Conservation (phyloP, 2,797 vertebrate species). For the Tenualosa thibaudeaui region DNA sequence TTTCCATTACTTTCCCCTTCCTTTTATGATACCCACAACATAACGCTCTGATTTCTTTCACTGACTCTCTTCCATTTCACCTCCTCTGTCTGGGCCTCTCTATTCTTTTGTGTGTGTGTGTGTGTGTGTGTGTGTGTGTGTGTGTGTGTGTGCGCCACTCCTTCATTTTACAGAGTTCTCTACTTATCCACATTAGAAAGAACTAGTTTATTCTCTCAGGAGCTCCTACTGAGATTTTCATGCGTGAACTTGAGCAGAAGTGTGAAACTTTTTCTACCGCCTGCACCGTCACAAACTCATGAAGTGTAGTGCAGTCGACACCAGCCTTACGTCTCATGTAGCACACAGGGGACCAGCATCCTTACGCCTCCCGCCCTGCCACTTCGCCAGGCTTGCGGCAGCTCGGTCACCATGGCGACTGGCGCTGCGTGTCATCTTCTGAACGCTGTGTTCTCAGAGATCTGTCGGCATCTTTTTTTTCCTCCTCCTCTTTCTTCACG, state of each 20-base stretch:
- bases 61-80: neutral
- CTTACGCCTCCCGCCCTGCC: neutral
- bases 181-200: neutral
- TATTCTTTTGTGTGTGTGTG: neutral
- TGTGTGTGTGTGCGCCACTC: neutral
- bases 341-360: neutral
- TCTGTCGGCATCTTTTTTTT: constrained; percentile 11
- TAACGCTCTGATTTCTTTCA: neutral
- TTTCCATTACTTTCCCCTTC: neutral
- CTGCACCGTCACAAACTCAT: neutral
- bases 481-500: constrained; percentile 30
- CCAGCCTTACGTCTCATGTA: neutral
- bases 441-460: constrained; percentile 13
- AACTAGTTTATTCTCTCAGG: neutral
- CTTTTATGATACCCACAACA: neutral
- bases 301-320: neutral
- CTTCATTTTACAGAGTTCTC: neutral
- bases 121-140: too few species aligned
- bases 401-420: constrained; percentile 12
- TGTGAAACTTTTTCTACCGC: neutral
- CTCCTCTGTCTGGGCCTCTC: neutral
- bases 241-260: neutral
- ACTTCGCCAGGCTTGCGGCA: neutral
- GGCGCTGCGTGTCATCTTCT: neutral
- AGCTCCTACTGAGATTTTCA: neutral